phyloP scores from a whole-genome alignment of 1,140 invertebrate species.

The Drosophila paulistorum region DNA sequence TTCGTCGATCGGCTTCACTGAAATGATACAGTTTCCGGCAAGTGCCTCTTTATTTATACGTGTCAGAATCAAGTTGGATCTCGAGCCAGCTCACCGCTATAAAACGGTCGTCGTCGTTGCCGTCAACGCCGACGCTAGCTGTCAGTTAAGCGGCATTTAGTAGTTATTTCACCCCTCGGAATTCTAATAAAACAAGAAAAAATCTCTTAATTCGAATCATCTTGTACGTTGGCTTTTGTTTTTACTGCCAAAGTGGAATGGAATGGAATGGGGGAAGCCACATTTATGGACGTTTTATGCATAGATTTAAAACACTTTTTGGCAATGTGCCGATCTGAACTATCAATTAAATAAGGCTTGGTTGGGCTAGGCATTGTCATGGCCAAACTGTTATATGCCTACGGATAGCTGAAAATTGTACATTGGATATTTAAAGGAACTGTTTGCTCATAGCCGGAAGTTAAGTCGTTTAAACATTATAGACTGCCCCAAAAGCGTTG shows the following conservation, averaged over 20 bases:
- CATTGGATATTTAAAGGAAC: background rate
- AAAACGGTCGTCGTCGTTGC: constrained; percentile 35
- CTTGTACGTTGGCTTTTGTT: constrained; percentile 67
- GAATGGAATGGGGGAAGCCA: constrained; percentile 13
- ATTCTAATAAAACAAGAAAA: constrained; percentile 56
- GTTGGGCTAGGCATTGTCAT: background rate
- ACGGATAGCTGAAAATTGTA: background rate
- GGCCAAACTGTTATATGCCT: constrained; percentile 1
- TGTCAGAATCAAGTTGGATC: constrained; percentile 47
- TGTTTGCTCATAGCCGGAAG: constrained; percentile 1
- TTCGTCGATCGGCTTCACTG: constrained; percentile 53
- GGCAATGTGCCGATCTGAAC: constrained; percentile 27
- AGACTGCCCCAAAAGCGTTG: no score
- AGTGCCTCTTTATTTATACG: constrained; percentile 81
- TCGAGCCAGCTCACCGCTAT: constrained; percentile 35
- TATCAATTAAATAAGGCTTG: constrained; percentile 8
- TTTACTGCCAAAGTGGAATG: constrained; percentile 32
- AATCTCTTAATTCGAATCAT: constrained; percentile 72
- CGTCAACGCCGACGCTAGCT: constrained; percentile 37
- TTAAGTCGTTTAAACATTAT: no score
- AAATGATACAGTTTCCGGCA: constrained; percentile 78
- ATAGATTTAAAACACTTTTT: constrained; percentile 44
- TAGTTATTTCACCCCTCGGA: constrained; percentile 51
- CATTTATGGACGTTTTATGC: constrained; percentile 37
- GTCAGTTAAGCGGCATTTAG: constrained; percentile 55